Evolutionary conservation across 2,797 vertebrate species (phyloP), one percentile per base, ranked within the genome.

Genomic region (Enteromius treurensis): DNA sequence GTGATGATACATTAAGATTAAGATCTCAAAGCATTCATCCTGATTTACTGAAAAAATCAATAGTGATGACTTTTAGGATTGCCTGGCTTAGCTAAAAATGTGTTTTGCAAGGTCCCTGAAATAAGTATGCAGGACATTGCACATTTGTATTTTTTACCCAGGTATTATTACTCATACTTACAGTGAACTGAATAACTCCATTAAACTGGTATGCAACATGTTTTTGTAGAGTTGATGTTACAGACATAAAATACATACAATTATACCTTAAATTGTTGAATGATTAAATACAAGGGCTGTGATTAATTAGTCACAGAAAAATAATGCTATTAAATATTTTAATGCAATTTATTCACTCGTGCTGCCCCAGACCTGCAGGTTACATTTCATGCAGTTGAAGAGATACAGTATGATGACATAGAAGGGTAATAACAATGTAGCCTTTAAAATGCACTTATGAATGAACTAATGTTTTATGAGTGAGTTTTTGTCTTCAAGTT

Each of bases 11-110:
- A 45, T 69, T 73, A 62, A 13, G 40, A 76, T 80, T 68, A 23
- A n/a, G 42, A 49, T 80, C 55, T 69, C 49, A 84, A 76, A 37
- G 49, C 55, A 84, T 23, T 74, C 45, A 79, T 37, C n/a, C 42
- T 7, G 10, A 78, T 15, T 26, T 23, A 73, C 79, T 74, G 14
- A 47, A 74, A 84, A 58, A 79, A 55, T 79, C 77, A 55, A 67
- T 74, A 79, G 23, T 34, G n/a, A 47, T 71, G 21, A 71, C 26
- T 62, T 29, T n/a, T 58, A 21, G 34, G 23, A 42, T 26, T 26
- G 47, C 32, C 32, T 45, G 70, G 34, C 62, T 62, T 29, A 78
- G 26, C 26, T 77, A 76, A 77, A 32, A 45, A 17, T 23, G n/a
- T 64, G 55, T 69, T 55, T 64, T 42, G 21, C 26, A 77, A 77